These are phyloP conservation scores for Leptinotarsa defecta DNA, from an alignment of 1,140 invertebrate genomes.

Conservation along the genomic window DNA sequence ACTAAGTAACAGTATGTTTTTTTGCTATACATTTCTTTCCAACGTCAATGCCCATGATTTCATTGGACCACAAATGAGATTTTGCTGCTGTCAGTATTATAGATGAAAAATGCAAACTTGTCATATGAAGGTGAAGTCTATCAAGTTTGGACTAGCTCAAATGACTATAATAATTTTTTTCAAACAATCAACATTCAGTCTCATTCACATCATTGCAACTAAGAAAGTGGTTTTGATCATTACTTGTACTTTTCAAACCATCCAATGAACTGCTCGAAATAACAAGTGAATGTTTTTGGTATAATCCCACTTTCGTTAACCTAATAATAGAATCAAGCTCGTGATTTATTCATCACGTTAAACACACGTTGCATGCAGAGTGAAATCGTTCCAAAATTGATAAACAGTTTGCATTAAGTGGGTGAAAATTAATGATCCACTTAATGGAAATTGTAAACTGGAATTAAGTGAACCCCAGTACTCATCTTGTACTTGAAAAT, in stretches of 20 bases:
- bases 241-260: not conserved
- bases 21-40: too few relatives aligned
- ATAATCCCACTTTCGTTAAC: not conserved
- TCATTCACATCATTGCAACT: constrained; percentile 36
- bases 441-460: too few relatives aligned
- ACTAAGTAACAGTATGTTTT: too few relatives aligned
- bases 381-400: not conserved
- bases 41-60: too few relatives aligned
- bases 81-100: too few relatives aligned
- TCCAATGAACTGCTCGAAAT: not conserved
- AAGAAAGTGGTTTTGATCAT: constrained; percentile 35
- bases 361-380: not conserved
- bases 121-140: not conserved
- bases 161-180: constrained; percentile 28
- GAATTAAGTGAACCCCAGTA: too few relatives aligned
- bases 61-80: too few relatives aligned
- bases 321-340: not conserved
- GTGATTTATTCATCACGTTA: not conserved
- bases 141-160: constrained; percentile 32
- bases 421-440: too few relatives aligned
- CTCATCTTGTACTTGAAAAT: too few relatives aligned
- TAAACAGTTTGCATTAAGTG: too few relatives aligned
- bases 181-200: constrained; percentile 41
- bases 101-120: not conserved
- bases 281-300: not conserved